Percentiles rank a stretch among this genome's conserved stretches.
Evolutionary conservation across 2,113 vertebrate species (phyloP).

Genomic region (Sorex fumeus): DNA sequence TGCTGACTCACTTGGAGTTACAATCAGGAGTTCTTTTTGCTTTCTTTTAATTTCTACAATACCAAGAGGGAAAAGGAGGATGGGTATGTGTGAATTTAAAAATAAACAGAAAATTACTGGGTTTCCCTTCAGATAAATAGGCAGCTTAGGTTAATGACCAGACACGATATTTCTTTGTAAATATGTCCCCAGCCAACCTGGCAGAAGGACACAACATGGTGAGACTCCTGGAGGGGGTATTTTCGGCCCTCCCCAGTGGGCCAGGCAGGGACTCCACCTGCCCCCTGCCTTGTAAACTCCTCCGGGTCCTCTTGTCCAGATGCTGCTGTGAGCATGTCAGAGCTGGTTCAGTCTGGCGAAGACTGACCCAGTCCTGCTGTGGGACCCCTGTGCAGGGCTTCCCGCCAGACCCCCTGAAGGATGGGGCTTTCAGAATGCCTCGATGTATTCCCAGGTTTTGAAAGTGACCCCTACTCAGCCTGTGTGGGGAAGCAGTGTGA

Average conservation of each 20-base stretch:
- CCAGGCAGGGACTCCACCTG: background rate
- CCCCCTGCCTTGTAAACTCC: background rate
- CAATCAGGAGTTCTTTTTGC: slow-evolving; percentile 63
- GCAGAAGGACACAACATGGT: background rate
- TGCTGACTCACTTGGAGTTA: slow-evolving; percentile 61
- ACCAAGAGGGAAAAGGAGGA: slow-evolving; percentile 54
- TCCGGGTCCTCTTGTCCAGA: background rate
- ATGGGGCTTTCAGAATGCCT: slow-evolving; percentile 47
- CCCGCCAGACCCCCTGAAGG: background rate
- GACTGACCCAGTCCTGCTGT: background rate
- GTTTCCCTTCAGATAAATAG: slow-evolving; percentile 61
- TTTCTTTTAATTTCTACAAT: slow-evolving; percentile 71
- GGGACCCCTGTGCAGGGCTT: background rate
- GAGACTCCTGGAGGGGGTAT: background rate
- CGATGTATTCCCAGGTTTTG: background rate
- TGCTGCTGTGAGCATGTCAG: background rate
- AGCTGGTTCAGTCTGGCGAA: background rate
- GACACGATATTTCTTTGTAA: background rate
- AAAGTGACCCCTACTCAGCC: background rate
- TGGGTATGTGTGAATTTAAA: slow-evolving; percentile 59
- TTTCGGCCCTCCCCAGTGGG: background rate
- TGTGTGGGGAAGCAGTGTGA: slow-evolving; percentile 14
- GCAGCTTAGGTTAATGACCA: slow-evolving; percentile 40
- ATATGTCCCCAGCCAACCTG: background rate
- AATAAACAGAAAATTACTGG: slow-evolving; percentile 71